A percentile compares a stretch with the other conserved stretches of the same genome.
Conservation (phyloP, 35 echinoderm and acorn worm genomes). For the Diadema setosum region DNA sequence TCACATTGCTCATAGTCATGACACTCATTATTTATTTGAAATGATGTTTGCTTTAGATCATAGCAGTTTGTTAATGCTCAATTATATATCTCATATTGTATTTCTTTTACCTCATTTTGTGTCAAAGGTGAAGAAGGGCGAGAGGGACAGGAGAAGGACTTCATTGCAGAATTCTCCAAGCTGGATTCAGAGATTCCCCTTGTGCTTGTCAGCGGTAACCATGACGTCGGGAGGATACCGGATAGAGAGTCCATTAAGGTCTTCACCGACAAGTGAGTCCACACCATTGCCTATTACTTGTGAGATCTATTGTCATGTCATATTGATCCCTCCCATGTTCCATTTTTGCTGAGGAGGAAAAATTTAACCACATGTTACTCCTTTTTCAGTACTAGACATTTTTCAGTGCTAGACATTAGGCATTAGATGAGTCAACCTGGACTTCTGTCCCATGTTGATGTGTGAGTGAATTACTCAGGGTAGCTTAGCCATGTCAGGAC, state of each 20-base stretch:
- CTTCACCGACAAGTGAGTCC: background rate
- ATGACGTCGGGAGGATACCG: slow-evolving; percentile 64
- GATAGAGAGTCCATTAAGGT: slow-evolving; percentile 34
- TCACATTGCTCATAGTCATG: background rate
- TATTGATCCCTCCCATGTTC: too few species aligned
- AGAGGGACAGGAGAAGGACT: slow-evolving; percentile 57
- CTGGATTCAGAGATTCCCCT: slow-evolving; percentile 80
- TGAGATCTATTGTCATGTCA: too few species aligned
- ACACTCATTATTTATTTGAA: background rate
- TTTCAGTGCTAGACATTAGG: too few species aligned
- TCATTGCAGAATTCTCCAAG: slow-evolving; percentile 68
- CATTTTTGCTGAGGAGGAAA: too few species aligned
- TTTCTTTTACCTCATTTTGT: background rate
- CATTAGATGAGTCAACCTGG: too few species aligned
- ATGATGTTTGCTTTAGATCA: background rate
- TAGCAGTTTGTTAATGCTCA: background rate
- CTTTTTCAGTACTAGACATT: too few species aligned
- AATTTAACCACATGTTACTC: too few species aligned
- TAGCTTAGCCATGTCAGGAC: too few species aligned
- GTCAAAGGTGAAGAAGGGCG: slow-evolving; percentile 23
- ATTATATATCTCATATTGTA: background rate
- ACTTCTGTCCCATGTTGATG: too few species aligned
- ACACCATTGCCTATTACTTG: too few species aligned
- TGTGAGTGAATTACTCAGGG: too few species aligned
- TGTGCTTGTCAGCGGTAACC: slow-evolving; percentile 89